Evolutionary conservation across 2,113 vertebrate genomes (phyloP), one percentile per base, ranked within the genome.

Genomic region (Psettodes erumei): DNA sequence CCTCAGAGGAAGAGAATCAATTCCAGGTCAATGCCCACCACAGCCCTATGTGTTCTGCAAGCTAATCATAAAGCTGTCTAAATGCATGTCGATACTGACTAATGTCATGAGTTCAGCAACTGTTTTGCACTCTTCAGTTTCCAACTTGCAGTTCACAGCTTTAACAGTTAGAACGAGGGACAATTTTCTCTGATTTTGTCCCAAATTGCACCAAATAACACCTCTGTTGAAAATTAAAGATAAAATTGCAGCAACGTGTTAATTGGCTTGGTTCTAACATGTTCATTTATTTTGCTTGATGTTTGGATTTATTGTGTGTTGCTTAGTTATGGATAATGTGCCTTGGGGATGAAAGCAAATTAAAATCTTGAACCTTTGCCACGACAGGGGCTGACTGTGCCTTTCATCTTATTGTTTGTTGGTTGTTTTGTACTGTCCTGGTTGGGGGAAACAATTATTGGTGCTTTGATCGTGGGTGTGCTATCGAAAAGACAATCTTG

Each of bases 21-120:
- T 92, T 90, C 87, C 88, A 91, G 90, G 90, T 92, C 90, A 92
- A 15, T 67, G 86, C 60, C 47, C 74, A 47, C 60, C 30, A 15
- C 28, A 45, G 58, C 33, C 71, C 77, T 80, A 66, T 86, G 76
- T 56, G 71, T 71, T 81, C 66, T 79, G 70, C 71, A 58, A 69
- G 84, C 79, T 88, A 78, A 87, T 88, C 84, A 77, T 66, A 56
- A 61, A 71, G 19, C 63, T 58, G 54, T 60, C 18, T 38, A 60
- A 66, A 76, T 71, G 53, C 55, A 79, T 28, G 47, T 70, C 15
- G 25, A 79, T 60, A 60, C 11, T 21, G 33, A 51, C 27, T 66
- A 37, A 18, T 42, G 64, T 37, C 30, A 50, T 11, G 43, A 47
- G 23, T 32, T 59, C 53, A 30, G 23, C n/a, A 60, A 10, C 62